A percentile compares a stretch with the other conserved stretches of the same genome.
Conservation (phyloP, 1,140 invertebrate species). For the Diorhabda elongata region DNA sequence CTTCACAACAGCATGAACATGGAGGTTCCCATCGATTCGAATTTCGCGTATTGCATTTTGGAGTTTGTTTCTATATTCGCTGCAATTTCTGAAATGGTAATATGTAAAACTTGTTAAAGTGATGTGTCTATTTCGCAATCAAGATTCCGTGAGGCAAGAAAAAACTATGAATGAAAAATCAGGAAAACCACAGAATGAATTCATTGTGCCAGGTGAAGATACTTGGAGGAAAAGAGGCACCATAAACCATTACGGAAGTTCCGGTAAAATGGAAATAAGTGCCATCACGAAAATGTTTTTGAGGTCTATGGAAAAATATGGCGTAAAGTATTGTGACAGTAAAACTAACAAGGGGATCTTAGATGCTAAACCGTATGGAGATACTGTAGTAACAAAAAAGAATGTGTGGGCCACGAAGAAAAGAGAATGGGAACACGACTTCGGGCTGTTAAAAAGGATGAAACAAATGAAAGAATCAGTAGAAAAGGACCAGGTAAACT, state of each 20-base stretch:
- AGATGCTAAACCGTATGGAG: slow-evolving; percentile 23
- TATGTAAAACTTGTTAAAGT: slow-evolving; percentile 5
- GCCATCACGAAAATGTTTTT: slow-evolving; percentile 35
- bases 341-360: slow-evolving; percentile 27
- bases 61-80: not conserved
- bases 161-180: slow-evolving; percentile 17
- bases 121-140: slow-evolving; percentile 21
- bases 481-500: slow-evolving; percentile 23
- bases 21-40: slow-evolving; percentile 20
- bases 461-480: slow-evolving; percentile 26
- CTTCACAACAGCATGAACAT: not conserved
- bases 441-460: slow-evolving; percentile 21
- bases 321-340: slow-evolving; percentile 31
- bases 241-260: slow-evolving; percentile 32
- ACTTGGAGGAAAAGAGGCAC: slow-evolving; percentile 24
- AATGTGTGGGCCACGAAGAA: slow-evolving; percentile 34
- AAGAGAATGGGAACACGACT: slow-evolving; percentile 35
- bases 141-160: slow-evolving; percentile 23
- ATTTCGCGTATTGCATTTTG: slow-evolving; percentile 7
- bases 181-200: slow-evolving; percentile 22
- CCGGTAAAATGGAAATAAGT: slow-evolving; percentile 37
- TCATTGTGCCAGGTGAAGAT: slow-evolving; percentile 28
- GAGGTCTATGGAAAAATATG: slow-evolving; percentile 23
- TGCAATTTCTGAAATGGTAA: not conserved
- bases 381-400: slow-evolving; percentile 29